Evolutionary conservation across 2,888 invertebrate genomes (phyloP), one percentile per base, ranked within the genome.

Genomic region (Acanthosepion pharaonis): DNA sequence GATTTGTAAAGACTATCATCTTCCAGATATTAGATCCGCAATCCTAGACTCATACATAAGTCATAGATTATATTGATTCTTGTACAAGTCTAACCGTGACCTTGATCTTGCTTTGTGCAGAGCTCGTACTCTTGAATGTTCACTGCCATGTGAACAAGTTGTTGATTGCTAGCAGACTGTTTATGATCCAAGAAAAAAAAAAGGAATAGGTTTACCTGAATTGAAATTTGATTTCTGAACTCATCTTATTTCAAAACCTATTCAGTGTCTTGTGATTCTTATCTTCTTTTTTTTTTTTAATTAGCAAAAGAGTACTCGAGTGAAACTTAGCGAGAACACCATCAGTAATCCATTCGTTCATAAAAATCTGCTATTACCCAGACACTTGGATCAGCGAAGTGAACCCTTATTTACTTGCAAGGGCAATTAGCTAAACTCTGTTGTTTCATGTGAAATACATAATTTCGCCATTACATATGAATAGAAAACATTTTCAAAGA

Each of bases 51-150:
- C 78, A 15, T 78, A 78, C 18, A 78, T 78, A 78, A 78, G n/a
- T 78, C 78, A 78, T 78, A 78, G 78, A 78, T 78, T 78, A 78
- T 78, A 78, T 78, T n/a, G 78, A 78, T 78, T 78, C 78, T 78
- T 78, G n/a, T 78, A 78, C n/a, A 78, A 78, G 42, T 33, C 78
- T 33, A n/a, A 78, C 78, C 78, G 33, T 78, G 78, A n/a, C 78
- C 78, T 78, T 78, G 78, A 78, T 78, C 78, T 78, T 78, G 78
- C 78, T 33, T n/a, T 33, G 78, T 78, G 78, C 78, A 78, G n/a
- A 78, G 78, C 15, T 33, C 33, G 78, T n/a, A 78, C 78, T 78
- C 78, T 78, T 78, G 18, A 78, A 78, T 78, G 78, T 78, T 78
- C 78, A 78, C 33, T 78, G 33, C 78, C 78, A 78, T 78, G 78